phyloP scores from a whole-genome alignment of 2,888 invertebrate genomes.

The Rhorus exstirpatorius region DNA sequence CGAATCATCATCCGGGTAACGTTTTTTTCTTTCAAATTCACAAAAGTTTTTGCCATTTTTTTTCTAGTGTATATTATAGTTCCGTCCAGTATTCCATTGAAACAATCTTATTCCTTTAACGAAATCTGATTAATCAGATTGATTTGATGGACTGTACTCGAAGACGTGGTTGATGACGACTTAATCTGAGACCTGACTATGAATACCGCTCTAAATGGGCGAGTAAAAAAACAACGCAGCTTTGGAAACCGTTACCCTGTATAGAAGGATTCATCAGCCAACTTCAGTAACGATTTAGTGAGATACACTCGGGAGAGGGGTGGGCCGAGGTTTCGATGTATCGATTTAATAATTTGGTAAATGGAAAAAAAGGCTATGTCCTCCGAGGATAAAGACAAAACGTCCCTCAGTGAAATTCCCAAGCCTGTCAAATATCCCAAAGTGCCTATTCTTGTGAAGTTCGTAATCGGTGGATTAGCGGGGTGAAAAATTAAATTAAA shows the following conservation, averaged over 20 bases:
- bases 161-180: neutral
- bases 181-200: too few relatives aligned
- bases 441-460: constrained; percentile 72
- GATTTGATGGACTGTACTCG: neutral
- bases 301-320: too few relatives aligned
- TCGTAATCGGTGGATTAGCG: constrained; percentile 74
- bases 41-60: too few relatives aligned
- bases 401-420: constrained; percentile 15
- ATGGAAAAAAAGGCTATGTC: constrained; percentile 38
- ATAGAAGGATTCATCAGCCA: constrained; percentile 1
- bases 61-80: too few relatives aligned
- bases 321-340: too few relatives aligned
- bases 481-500: constrained; percentile 68
- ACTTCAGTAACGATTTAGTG: constrained; percentile 39
- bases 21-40: too few relatives aligned
- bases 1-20: too few relatives aligned
- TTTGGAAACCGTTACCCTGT: neutral
- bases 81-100: too few relatives aligned
- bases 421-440: constrained; percentile 9
- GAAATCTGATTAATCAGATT: neutral
- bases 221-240: neutral
- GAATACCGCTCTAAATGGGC: too few relatives aligned
- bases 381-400: constrained; percentile 6
- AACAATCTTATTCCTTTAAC: neutral
- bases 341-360: constrained; percentile 28